phyloP scores from a whole-genome alignment of 37 sponge, comb jelly and placozoan species.

The Tethya wilhelma region DNA sequence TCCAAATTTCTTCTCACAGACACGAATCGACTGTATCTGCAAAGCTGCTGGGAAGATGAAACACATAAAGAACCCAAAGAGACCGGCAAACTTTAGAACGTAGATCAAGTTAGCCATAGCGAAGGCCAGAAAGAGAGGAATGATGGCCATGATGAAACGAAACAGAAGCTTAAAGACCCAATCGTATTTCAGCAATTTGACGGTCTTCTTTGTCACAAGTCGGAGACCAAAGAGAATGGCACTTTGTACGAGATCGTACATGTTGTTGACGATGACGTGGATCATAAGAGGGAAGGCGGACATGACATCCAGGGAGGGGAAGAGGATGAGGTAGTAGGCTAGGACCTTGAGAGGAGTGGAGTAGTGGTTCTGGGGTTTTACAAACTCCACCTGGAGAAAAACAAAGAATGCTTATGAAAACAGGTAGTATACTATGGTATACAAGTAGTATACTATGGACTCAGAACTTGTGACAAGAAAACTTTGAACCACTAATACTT shows the following conservation, averaged over 20 bases:
- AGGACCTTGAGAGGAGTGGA: slow-evolving; percentile 49
- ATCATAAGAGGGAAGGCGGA: slow-evolving; percentile 89
- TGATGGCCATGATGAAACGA: slow-evolving; percentile 48
- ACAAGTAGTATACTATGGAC: not conserved
- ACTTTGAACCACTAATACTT: too few species aligned
- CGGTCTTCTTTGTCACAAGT: slow-evolving; percentile 12
- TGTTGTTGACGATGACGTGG: slow-evolving; percentile 72
- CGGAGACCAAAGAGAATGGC: slow-evolving; percentile 56
- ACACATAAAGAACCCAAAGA: slow-evolving; percentile 75
- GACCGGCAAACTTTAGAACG: slow-evolving; percentile 84
- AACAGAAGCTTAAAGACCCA: slow-evolving; percentile 33
- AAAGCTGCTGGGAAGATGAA: slow-evolving; percentile 78
- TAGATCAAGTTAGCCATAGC: slow-evolving; percentile 81
- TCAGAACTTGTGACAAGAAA: too few species aligned
- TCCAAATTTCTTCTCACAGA: slow-evolving; percentile 61
- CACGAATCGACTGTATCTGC: slow-evolving; percentile 71
- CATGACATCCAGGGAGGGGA: slow-evolving; percentile 88
- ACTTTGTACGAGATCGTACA: too few species aligned
- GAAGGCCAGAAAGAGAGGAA: slow-evolving; percentile 78
- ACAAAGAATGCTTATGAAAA: not conserved
- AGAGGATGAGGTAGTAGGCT: slow-evolving; percentile 86
- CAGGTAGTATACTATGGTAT: not conserved
- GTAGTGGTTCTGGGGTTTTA: not conserved
- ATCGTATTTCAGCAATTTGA: slow-evolving; percentile 2
- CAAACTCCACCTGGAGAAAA: not conserved